phyloP scores from a whole-genome alignment of 2,797 vertebrate species.

The Schizothorax lantsangensis region DNA sequence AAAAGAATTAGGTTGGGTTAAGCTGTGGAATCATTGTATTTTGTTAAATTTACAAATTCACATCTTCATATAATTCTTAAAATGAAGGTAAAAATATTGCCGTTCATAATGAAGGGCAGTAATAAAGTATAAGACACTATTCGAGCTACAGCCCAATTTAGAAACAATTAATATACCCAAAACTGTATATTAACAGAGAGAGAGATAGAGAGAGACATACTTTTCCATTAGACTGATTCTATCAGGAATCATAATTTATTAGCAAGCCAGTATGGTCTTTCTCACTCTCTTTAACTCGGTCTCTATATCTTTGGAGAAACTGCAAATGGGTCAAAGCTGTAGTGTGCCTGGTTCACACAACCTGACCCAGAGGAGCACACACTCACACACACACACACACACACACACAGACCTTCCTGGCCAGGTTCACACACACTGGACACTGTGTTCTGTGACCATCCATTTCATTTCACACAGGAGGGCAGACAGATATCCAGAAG shows the following conservation, averaged over 20 bases:
- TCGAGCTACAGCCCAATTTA: neutral
- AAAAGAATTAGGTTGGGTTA: neutral
- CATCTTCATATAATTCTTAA: neutral
- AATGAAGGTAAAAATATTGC: neutral
- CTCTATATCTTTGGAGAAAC: neutral
- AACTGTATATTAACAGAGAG: neutral
- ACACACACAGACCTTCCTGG: neutral
- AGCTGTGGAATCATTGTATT: neutral
- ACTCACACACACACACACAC: neutral
- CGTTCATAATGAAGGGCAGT: neutral
- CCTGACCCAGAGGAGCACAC: neutral
- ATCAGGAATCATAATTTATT: slow-evolving; percentile 13
- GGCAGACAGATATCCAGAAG: slow-evolving; percentile 3
- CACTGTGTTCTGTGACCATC: neutral
- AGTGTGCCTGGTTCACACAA: neutral
- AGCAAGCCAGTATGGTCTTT: neutral
- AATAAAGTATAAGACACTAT: neutral
- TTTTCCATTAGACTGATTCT: neutral
- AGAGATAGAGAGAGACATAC: neutral
- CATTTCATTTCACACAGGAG: slow-evolving; percentile 11
- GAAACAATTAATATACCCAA: neutral
- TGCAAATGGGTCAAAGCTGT: neutral
- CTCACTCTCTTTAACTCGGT: neutral
- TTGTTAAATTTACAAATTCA: neutral
- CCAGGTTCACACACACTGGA: neutral